Evolutionary conservation across 2,113 vertebrate species (phyloP).

Genomic region (Cnemophilus loriae): DNA sequence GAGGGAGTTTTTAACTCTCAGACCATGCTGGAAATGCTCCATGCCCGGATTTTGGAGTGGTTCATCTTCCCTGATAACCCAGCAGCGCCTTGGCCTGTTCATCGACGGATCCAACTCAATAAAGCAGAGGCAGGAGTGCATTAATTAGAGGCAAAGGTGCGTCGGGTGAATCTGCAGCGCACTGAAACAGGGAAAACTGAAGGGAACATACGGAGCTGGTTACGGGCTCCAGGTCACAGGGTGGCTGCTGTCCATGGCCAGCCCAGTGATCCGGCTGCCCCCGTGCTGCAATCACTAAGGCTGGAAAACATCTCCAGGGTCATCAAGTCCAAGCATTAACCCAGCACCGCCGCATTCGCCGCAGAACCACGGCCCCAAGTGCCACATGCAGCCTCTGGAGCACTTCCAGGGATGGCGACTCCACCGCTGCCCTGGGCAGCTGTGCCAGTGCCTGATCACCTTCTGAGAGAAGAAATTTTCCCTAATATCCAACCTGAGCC

Average conservation of each 20-base stretch:
- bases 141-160: background rate
- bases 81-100: background rate
- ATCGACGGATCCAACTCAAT: background rate
- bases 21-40: background rate
- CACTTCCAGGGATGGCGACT: accelerated
- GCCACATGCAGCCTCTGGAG: background rate
- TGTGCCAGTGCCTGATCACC: background rate
- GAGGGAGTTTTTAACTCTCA: background rate
- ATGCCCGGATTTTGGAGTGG: background rate
- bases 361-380: accelerated
- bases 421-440: background rate
- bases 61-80: background rate
- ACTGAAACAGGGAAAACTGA: accelerated
- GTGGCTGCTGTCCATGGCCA: background rate
- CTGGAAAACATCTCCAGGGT: background rate
- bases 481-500: accelerated
- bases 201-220: accelerated
- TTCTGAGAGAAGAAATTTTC: background rate
- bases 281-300: accelerated
- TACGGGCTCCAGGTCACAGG: accelerated
- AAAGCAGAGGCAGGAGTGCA: background rate
- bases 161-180: too few species aligned
- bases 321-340: background rate
- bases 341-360: accelerated
- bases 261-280: background rate